These are phyloP conservation scores for Drosophila pseudotalamancana DNA, from an alignment of 2,888 invertebrate species.

Conservation along the genomic window DNA sequence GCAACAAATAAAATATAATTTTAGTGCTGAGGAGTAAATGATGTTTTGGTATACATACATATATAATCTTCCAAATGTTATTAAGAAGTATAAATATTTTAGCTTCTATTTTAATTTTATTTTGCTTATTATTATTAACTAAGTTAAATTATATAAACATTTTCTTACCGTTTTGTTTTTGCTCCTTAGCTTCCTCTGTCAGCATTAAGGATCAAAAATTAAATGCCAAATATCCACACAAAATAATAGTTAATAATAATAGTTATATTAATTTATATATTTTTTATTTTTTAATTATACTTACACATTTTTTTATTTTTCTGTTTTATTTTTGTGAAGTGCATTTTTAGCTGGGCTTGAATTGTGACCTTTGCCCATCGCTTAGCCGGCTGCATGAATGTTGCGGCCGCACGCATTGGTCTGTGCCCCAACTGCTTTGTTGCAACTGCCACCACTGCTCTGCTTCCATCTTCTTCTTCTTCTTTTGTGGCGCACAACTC, in stretches of 20 bases:
- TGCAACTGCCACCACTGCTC: not conserved
- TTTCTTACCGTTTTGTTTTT: too few species aligned
- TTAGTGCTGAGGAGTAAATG: too few species aligned
- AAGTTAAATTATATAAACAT: too few species aligned
- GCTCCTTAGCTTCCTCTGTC: too few species aligned
- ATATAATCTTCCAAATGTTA: too few species aligned
- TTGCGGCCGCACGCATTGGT: slow-evolving; percentile 66
- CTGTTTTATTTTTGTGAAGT: slow-evolving; percentile 10
- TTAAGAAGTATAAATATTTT: too few species aligned
- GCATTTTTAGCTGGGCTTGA: slow-evolving; percentile 24
- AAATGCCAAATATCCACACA: too few species aligned
- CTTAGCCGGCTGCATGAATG: slow-evolving; percentile 53
- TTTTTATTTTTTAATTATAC: not conserved
- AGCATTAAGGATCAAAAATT: too few species aligned
- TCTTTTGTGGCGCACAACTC: slow-evolving; percentile 46
- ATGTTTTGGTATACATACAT: too few species aligned
- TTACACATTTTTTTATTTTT: not conserved
- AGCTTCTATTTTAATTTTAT: too few species aligned
- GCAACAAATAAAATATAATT: slow-evolving; percentile 28
- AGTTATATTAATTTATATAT: not conserved
- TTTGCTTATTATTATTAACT: too few species aligned
- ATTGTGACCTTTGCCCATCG: slow-evolving; percentile 21
- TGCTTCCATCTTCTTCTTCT: slow-evolving; percentile 15
- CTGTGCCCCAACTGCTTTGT: slow-evolving; percentile 14
- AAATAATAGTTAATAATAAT: not conserved